Evolutionary conservation across 1,140 invertebrate genomes (phyloP).

Genomic region (Diuraphis noxia): DNA sequence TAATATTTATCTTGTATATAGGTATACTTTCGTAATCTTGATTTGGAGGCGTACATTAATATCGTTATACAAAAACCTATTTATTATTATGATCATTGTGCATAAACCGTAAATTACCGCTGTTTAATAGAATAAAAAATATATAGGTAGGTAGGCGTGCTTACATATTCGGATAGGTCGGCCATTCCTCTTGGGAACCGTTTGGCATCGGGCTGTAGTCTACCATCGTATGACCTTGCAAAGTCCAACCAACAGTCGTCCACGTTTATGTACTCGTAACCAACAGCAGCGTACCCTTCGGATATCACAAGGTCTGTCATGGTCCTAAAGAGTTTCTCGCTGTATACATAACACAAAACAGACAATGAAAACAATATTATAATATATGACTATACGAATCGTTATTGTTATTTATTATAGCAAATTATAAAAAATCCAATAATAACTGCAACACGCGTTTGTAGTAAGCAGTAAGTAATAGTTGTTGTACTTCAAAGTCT

Average conservation of each 20-base stretch:
- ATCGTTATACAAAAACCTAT: not conserved
- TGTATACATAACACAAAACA: slow-evolving; percentile 61
- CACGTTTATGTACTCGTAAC: slow-evolving; percentile 92
- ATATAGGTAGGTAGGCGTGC: slow-evolving; percentile 60
- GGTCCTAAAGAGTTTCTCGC: slow-evolving; percentile 86
- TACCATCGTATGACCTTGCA: slow-evolving; percentile 72
- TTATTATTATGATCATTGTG: not conserved
- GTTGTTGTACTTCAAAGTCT: not conserved
- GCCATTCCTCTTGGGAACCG: slow-evolving; percentile 92
- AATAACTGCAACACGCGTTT: not conserved
- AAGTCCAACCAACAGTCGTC: slow-evolving; percentile 95
- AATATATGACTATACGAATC: not conserved
- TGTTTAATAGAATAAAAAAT: not conserved
- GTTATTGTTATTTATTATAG: not conserved
- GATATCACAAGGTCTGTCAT: slow-evolving; percentile 88
- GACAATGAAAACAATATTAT: not conserved
- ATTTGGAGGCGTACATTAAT: not conserved
- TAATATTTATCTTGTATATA: not conserved
- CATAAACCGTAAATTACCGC: not conserved
- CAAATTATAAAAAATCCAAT: not conserved
- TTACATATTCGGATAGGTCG: slow-evolving; percentile 87
- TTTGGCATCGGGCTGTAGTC: slow-evolving; percentile 81
- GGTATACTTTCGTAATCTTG: not conserved
- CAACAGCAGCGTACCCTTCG: slow-evolving; percentile 85
- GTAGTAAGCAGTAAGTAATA: not conserved